These are phyloP conservation scores for Nycticebus coucang DNA, from an alignment of 2,113 vertebrate genomes.

Conservation along the genomic window DNA sequence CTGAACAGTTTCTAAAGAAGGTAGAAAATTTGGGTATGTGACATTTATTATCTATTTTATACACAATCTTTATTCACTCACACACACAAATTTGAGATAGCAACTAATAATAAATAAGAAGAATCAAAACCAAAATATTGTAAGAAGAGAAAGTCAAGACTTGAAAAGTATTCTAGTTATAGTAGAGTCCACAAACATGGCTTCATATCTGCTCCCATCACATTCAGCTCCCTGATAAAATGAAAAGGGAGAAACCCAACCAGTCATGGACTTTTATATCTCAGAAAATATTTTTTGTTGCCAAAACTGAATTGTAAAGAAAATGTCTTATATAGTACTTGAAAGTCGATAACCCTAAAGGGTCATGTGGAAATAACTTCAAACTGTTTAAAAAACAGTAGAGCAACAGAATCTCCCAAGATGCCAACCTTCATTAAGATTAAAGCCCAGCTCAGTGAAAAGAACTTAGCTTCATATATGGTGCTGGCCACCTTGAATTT, in stretches of 20 bases:
- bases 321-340: neutral
- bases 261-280: neutral
- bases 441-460: neutral
- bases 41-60: neutral
- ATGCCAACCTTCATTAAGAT: neutral
- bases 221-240: neutral
- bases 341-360: neutral
- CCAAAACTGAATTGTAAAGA: neutral
- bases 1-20: neutral
- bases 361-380: neutral
- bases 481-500: neutral
- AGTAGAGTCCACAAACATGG: neutral
- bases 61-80: neutral
- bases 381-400: neutral
- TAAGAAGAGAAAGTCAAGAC: slow-evolving; percentile 4
- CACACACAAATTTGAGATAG: neutral
- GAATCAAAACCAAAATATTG: neutral
- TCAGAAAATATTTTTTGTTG: neutral
- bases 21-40: neutral
- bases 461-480: neutral
- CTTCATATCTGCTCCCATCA: neutral
- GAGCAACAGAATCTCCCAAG: neutral
- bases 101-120: neutral
- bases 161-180: neutral
- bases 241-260: neutral